A percentile compares a stretch with the other conserved stretches of the same genome.
Conservation (phyloP, 2,797 vertebrate species). For the Triplophysa bombifrons region DNA sequence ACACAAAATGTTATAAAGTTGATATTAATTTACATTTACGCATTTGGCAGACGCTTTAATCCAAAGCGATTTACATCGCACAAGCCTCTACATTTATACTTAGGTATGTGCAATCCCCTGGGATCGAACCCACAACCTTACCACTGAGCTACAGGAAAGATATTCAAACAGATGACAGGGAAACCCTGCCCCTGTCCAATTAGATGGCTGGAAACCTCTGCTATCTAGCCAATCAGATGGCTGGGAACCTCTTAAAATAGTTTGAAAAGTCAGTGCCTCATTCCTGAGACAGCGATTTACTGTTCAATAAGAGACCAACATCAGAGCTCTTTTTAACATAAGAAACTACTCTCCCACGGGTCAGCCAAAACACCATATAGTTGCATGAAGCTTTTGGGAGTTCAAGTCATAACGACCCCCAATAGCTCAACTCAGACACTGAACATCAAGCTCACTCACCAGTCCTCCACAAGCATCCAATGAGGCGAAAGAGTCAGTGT, state of each 20-base stretch:
- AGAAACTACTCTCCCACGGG: no score
- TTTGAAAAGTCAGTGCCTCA: conserved; percentile 45
- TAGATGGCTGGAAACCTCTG: background rate
- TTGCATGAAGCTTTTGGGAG: background rate
- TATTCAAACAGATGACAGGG: background rate
- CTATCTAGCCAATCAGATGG: background rate
- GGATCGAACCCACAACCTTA: no score
- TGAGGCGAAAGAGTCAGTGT: conserved; percentile 83
- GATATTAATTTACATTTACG: background rate
- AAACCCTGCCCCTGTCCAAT: background rate
- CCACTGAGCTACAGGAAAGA: no score
- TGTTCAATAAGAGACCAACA: conserved; percentile 19
- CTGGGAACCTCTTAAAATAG: background rate
- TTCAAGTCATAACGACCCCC: conserved; percentile 1
- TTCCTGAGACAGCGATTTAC: conserved; percentile 38
- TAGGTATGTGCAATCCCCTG: no score
- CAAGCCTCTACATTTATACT: no score
- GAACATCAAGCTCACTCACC: conserved; percentile 74
- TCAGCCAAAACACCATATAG: conserved; percentile 9
- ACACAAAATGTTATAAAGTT: background rate
- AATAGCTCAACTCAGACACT: background rate
- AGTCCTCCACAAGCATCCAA: conserved; percentile 89
- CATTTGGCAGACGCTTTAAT: no score
- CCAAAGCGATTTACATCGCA: no score
- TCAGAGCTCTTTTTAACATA: no score